Conservation (phyloP, 2,797 vertebrate species). For the Eospalax fontanierii region DNA sequence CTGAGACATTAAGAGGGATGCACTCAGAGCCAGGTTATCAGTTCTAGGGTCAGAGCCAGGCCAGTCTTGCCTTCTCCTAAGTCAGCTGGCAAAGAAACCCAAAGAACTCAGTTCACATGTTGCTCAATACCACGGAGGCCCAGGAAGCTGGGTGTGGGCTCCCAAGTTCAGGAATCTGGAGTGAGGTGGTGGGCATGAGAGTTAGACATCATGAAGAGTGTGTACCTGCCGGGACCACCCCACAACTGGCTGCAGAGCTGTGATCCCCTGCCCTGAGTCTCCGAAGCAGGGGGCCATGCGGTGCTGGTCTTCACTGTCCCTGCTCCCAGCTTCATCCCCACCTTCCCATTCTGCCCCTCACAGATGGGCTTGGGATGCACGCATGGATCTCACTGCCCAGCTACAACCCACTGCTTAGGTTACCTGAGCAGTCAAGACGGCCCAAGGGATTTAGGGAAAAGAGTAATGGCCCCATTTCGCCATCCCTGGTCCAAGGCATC, state of each 20-base stretch:
- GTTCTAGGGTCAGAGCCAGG: background rate
- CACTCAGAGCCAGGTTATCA: background rate
- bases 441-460: background rate
- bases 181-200: background rate
- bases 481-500: no score
- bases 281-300: fast-evolving
- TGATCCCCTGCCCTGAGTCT: background rate
- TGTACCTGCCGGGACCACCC: background rate
- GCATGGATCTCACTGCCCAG: background rate
- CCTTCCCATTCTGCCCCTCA: no score
- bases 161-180: background rate
- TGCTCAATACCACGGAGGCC: background rate
- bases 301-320: background rate
- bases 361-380: background rate
- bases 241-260: background rate
- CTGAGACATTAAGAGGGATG: background rate
- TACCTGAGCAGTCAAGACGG: background rate
- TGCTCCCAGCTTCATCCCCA: fast-evolving
- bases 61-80: background rate
- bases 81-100: fast-evolving
- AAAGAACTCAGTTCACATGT: background rate
- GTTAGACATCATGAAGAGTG: fast-evolving
- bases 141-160: background rate
- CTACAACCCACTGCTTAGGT: background rate
- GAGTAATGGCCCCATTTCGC: background rate